Base-by-base conservation (phyloP, 2,888 invertebrate species). In the Lasioglossum villosulum region DNA sequence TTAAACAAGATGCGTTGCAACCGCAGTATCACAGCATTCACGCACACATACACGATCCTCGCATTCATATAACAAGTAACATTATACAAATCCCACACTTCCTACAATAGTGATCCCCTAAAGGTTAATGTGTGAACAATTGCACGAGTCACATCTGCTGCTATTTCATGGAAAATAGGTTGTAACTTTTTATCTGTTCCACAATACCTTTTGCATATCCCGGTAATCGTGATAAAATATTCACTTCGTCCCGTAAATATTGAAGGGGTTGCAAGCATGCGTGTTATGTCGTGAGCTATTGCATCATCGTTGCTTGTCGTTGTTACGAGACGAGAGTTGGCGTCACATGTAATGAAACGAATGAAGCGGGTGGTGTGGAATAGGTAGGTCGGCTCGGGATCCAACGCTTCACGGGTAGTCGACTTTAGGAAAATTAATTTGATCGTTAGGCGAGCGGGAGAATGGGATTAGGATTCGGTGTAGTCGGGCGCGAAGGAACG, bases 401-500 rank as follows among this genome's bases (percentile, higher is more conserved):
- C 37, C 70, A 71, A 80, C 75, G 81, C 78, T 87, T 84, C 82
- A 76, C 83, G 81, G 82, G 83, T 85, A 78, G 80, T 56, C 83
- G 82, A 81, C 76, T 78, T 75, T 66, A 68, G 82, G 87, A 76
- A 84, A 86, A 87, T 90, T 83, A 89, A 90, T 90, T 89, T 59
- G 68, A 84, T 89, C 84, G 76, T 85, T 81, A 75, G 82, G 78
- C 83, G 86, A 79, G 84, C 82, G 76, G 68, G 82, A 82, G 84
- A 90, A 89, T 84, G 80, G 86, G 86, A 90, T 90, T 88, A 90
- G 80, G 78, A 91, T 56, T 71, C 52, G 52, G 78, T 72, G 83
- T 78, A 83, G 82, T 73, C 68, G 80, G 56, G 75, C 52, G 82
- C 27, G 78, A 91, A 85, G 79, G 75, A 80, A 52, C 45, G 70